phyloP scores from a whole-genome alignment of 1,140 invertebrate species.

The Microplitis mediator region DNA sequence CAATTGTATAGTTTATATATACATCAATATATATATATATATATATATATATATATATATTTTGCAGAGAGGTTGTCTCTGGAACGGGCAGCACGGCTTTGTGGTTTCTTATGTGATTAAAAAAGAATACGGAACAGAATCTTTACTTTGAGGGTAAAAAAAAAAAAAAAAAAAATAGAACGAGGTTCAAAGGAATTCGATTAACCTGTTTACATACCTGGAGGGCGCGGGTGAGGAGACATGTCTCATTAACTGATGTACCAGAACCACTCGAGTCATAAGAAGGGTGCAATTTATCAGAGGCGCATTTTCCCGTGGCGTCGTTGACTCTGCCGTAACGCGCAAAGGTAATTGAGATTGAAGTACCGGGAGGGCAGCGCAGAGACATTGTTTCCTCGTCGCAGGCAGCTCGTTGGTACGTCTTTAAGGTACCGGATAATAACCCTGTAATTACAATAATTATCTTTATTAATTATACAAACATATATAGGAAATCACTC shows the following conservation, averaged over 20 bases:
- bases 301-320: constrained; percentile 56
- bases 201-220: constrained; percentile 62
- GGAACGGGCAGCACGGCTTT: too few relatives aligned
- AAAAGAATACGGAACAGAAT: too few relatives aligned
- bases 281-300: constrained; percentile 32
- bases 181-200: neutral
- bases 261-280: neutral
- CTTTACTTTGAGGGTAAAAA: too few relatives aligned
- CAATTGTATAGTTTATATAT: neutral
- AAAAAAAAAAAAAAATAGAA: neutral
- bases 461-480: too few relatives aligned
- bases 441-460: constrained; percentile 68
- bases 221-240: constrained; percentile 62
- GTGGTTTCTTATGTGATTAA: too few relatives aligned
- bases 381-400: constrained; percentile 84
- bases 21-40: too few relatives aligned
- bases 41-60: too few relatives aligned
- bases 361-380: constrained; percentile 83
- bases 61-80: too few relatives aligned
- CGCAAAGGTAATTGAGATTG: constrained; percentile 85
- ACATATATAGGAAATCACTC: too few relatives aligned
- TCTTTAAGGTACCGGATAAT: constrained; percentile 84
- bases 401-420: constrained; percentile 85
- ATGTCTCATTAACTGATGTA: constrained; percentile 56
- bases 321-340: constrained; percentile 66